A percentile compares a stretch with the other conserved stretches of the same genome.
Conservation (phyloP, 2,113 vertebrate species). For the Heterotilapia buettikoferi region DNA sequence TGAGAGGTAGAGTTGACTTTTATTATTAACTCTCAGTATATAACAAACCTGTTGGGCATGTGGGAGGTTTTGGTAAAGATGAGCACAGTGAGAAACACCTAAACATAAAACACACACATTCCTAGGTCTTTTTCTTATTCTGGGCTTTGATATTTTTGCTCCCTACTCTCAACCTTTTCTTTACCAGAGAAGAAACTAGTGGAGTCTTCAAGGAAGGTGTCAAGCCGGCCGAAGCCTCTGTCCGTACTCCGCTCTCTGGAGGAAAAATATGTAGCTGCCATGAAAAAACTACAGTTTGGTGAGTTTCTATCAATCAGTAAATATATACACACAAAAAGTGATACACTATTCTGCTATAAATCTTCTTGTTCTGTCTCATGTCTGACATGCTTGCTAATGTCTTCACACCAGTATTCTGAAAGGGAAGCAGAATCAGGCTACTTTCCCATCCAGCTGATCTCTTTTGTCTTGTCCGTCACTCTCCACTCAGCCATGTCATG, state of each 20-base stretch:
- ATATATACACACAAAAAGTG: background rate
- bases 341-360: background rate
- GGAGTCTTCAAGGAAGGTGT: constrained; percentile 85
- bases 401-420: background rate
- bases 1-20: background rate
- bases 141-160: background rate
- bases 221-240: constrained; percentile 86
- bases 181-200: constrained; percentile 90
- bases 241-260: constrained; percentile 90
- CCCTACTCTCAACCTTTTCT: background rate
- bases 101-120: background rate
- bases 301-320: constrained; percentile 54
- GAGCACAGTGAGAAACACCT: background rate
- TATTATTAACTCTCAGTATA: background rate
- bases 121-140: background rate
- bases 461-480: constrained; percentile 9
- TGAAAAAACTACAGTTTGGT: constrained; percentile 99
- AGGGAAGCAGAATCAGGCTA: background rate
- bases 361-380: background rate
- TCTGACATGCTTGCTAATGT: background rate
- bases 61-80: background rate
- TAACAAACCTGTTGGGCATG: background rate
- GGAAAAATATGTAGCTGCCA: constrained; percentile 92
- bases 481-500: background rate
- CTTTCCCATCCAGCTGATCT: background rate